Base-by-base conservation (phyloP, 1,140 invertebrate species). In the Trichogramma pretiosum region DNA sequence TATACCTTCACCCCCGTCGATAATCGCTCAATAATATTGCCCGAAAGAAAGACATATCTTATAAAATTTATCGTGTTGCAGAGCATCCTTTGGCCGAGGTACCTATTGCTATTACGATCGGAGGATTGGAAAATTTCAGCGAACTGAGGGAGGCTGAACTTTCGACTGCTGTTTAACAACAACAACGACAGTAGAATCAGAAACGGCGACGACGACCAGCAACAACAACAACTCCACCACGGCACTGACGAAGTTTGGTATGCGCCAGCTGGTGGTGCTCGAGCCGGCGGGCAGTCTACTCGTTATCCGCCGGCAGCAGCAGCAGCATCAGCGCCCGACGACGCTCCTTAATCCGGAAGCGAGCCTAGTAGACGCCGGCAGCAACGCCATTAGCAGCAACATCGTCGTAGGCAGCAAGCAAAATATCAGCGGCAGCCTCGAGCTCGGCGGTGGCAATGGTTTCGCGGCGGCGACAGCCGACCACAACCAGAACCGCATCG, bases 221-320 rank as follows among this genome's bases (percentile, higher is more conserved):
- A 32, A 28, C 28, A 30, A 28, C n/a, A n/a, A n/a, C n/a, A n/a
- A n/a, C n/a, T n/a, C n/a, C n/a, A n/a, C n/a, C 33, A 40, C 46
- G 33, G n/a, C n/a, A n/a, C n/a, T n/a, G n/a, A n/a, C n/a, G n/a
- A n/a, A n/a, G n/a, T n/a, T 46, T 50, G 57, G 53, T 51, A 70
- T 70, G 68, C 63, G 67, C 60, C 68, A 71, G 51, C 67, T 71
- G 51, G 67, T 71, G 42, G 66, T 71, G 43, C 52, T 71, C 38
- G 68, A 71, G 67, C 68, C 68, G 51, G 66, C 68, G 47, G 66
- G 68, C 60, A 70, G 66, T 53, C 63, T 69, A 58, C 56, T 71
- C 54, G 66, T 71, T 42, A 71, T 70, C 57, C 60, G 68, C 51
- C 68, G 70, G 58, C 67, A 65, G 52, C 67, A 67, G 17, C 50